Evolutionary conservation across 2,888 invertebrate species (phyloP), one percentile per base, ranked within the genome.

Genomic region (Amorpha juglandis): DNA sequence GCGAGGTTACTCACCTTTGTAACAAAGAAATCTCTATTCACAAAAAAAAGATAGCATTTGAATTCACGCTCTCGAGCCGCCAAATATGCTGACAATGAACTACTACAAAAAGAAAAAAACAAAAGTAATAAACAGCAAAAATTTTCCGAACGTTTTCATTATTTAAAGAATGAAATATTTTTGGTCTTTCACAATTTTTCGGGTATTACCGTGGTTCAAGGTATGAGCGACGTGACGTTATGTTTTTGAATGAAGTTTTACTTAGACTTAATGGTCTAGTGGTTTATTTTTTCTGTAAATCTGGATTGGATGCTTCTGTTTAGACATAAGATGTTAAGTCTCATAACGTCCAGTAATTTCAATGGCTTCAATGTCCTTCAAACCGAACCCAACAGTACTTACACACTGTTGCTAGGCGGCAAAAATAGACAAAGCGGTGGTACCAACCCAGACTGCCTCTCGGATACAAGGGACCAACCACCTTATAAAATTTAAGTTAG

Each of bases 81-180:
- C 19, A 7, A 42, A 58, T 14, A 19, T 9, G 50, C 58, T 19
- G 58, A 11, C 42, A 42, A 58, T 19, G 42, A 19, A 42, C 58
- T 50, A 58, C 16, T 55, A 55, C 58, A 19, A 38, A 58, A 55
- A 55, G 63, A 42, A 14, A 19, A n/a, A 38, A 58, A 42, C 42
- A 58, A 16, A 55, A 55, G 35, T 38, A 55, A 58, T 42, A 58
- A 58, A 58, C 16, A 19, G 38, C 58, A 58, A 42, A 42, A 58
- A 21, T 42, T 58, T 58, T 19, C 52, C 58, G 58, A 58, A 58
- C 42, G 48, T 63, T 63, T 63, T 47, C 52, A 53, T 53, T 64
- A 53, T 50, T 64, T 45, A 42, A 64, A 48, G 45, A 55, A 55
- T 53, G 33, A 45, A 55, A 45, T 55, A 33, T 55, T 35, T 55